Percentiles rank a stretch among this genome's conserved stretches.
These are phyloP conservation scores for Crocallis elinguaria DNA, from an alignment of 2,888 invertebrate genomes.

Conservation along the genomic window DNA sequence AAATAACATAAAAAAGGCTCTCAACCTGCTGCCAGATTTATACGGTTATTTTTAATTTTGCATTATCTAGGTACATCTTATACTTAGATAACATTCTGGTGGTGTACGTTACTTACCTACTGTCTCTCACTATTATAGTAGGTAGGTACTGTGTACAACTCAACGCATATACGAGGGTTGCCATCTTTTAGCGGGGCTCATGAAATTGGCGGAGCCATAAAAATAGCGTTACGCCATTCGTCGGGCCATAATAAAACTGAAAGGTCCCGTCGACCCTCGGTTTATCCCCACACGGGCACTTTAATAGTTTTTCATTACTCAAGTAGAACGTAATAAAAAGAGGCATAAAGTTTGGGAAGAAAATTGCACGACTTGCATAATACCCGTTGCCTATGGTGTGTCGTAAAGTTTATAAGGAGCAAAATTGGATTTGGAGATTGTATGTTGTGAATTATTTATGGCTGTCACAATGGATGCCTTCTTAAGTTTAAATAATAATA, in stretches of 20 bases:
- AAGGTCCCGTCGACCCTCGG: conserved; percentile 76
- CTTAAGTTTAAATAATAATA: no score
- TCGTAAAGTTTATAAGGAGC: conserved; percentile 66
- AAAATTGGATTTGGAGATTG: conserved; percentile 68
- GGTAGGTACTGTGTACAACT: conserved; percentile 35
- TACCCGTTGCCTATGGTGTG: conserved; percentile 57
- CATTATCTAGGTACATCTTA: no score
- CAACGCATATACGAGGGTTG: conserved; percentile 57
- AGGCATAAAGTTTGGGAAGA: conserved; percentile 74
- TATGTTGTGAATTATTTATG: conserved; percentile 62
- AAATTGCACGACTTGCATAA: conserved; percentile 82
- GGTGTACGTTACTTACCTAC: no score
- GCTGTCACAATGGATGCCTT: conserved; percentile 41
- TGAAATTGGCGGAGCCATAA: conserved; percentile 75
- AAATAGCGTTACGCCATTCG: conserved; percentile 73
- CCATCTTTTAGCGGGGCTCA: conserved; percentile 69
- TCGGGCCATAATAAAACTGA: conserved; percentile 68
- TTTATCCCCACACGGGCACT: conserved; percentile 74
- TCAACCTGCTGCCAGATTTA: no score
- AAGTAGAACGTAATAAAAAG: conserved; percentile 79
- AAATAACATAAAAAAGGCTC: no score
- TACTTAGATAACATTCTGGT: no score
- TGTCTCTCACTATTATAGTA: no score
- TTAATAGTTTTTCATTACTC: conserved; percentile 84
- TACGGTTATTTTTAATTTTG: no score